These are phyloP conservation scores for Melanerpes formicivorus DNA, from an alignment of 2,113 vertebrate species.

Conservation along the genomic window DNA sequence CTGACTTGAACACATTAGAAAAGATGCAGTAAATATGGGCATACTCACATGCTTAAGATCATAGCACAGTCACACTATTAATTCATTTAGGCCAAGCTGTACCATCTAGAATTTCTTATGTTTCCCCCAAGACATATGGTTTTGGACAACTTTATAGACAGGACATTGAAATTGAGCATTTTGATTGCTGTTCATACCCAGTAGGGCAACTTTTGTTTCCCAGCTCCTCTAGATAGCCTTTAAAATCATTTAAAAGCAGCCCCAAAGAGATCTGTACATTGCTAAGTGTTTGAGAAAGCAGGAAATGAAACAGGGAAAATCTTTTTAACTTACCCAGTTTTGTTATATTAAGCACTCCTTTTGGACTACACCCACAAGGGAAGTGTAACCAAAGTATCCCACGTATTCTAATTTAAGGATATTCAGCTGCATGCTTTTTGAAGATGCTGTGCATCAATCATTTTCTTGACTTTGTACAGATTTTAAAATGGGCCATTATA, in stretches of 20 bases:
- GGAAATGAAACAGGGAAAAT: conserved; percentile 20
- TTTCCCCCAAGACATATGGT: neutral
- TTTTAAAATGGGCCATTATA: neutral
- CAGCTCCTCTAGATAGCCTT: neutral
- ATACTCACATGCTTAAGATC: neutral
- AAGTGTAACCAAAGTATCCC: neutral
- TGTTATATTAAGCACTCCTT: neutral
- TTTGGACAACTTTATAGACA: neutral
- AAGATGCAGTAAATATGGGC: neutral
- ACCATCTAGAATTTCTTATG: neutral
- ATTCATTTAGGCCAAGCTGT: neutral
- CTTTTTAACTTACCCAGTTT: neutral
- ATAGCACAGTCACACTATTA: neutral
- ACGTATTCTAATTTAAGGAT: neutral
- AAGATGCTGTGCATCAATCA: neutral
- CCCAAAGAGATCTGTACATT: neutral
- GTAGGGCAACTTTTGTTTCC: neutral
- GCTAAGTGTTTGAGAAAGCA: neutral
- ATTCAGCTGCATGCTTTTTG: neutral
- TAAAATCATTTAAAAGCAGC: neutral
- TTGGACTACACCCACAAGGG: neutral
- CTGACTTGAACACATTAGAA: neutral
- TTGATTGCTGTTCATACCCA: neutral
- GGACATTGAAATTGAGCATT: neutral
- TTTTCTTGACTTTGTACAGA: neutral